Conservation (phyloP, 1,140 invertebrate genomes). For the Maniola jurtina region DNA sequence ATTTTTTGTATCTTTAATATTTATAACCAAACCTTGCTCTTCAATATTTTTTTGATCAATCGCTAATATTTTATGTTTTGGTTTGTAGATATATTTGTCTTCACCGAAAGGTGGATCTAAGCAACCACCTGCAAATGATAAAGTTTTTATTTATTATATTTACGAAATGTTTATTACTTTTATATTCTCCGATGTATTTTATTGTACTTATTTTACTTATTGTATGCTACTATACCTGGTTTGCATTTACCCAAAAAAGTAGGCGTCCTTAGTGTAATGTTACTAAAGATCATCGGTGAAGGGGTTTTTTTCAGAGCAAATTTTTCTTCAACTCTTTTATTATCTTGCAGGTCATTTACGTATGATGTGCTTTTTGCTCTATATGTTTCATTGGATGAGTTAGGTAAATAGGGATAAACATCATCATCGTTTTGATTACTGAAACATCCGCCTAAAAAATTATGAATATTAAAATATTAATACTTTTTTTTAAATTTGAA, state of each 20-base stretch:
- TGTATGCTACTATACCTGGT: conserved; percentile 46
- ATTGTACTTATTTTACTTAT: background rate
- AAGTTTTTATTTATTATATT: conserved; percentile 4
- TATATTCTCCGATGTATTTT: background rate
- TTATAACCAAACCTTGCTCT: background rate
- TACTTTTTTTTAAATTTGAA: background rate
- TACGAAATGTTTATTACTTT: conserved; percentile 1
- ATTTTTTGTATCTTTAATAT: background rate
- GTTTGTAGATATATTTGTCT: conserved; percentile 58
- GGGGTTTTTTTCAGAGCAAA: conserved; percentile 38
- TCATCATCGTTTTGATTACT: conserved; percentile 45
- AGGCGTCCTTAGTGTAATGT: conserved; percentile 24
- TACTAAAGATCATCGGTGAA: conserved; percentile 14
- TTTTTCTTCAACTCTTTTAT: conserved; percentile 28
- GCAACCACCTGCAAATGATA: conserved; percentile 52
- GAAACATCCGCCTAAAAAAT: conserved; percentile 48
- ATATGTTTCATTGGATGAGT: conserved; percentile 15
- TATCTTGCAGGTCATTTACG: conserved; percentile 10
- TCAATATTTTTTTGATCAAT: conserved; percentile 12
- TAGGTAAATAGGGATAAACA: conserved; percentile 39
- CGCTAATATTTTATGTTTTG: conserved; percentile 15
- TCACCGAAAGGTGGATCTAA: conserved; percentile 66
- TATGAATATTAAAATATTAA: background rate
- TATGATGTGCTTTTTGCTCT: conserved; percentile 6
- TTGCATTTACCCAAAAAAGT: conserved; percentile 62